phyloP scores from a whole-genome alignment of 2,797 vertebrate species.

The Xenentodon cancila region DNA sequence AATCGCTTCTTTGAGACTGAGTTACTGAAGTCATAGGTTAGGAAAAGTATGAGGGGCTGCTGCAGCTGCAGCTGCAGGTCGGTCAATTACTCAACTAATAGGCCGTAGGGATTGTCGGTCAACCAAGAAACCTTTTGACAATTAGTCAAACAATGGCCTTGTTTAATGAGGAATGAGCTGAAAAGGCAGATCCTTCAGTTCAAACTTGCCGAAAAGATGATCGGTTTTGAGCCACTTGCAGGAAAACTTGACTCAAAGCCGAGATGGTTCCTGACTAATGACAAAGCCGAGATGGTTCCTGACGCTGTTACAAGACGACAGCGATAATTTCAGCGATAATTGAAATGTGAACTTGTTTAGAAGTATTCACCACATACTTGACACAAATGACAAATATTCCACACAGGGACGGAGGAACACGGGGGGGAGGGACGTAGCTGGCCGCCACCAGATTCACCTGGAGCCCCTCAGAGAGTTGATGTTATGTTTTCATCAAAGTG shows the following conservation, averaged over 20 bases:
- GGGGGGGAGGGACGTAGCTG: neutral
- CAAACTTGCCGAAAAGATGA: neutral
- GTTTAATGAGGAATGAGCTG: too few species aligned
- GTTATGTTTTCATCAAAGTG: slow-evolving; percentile 32
- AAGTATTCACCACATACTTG: neutral
- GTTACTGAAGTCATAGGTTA: too few species aligned
- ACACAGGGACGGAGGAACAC: neutral
- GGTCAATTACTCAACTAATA: slow-evolving; percentile 26
- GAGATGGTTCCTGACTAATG: neutral
- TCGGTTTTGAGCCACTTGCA: neutral
- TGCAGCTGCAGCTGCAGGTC: neutral
- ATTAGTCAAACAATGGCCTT: too few species aligned
- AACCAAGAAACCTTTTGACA: slow-evolving; percentile 12
- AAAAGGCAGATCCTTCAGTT: too few species aligned
- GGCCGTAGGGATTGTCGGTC: slow-evolving; percentile 14
- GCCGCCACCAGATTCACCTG: slow-evolving; percentile 1
- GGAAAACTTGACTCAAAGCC: neutral
- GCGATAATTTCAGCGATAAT: neutral
- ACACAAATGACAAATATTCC: slow-evolving; percentile 21
- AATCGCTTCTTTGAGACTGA: neutral
- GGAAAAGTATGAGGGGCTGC: neutral
- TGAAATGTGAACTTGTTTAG: neutral
- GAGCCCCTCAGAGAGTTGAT: slow-evolving; percentile 4
- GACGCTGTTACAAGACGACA: neutral
- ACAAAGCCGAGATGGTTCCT: too few species aligned